Evolutionary conservation across 2,888 invertebrate genomes (phyloP), one percentile per base, ranked within the genome.

Genomic region (Serripes groenlandicus): DNA sequence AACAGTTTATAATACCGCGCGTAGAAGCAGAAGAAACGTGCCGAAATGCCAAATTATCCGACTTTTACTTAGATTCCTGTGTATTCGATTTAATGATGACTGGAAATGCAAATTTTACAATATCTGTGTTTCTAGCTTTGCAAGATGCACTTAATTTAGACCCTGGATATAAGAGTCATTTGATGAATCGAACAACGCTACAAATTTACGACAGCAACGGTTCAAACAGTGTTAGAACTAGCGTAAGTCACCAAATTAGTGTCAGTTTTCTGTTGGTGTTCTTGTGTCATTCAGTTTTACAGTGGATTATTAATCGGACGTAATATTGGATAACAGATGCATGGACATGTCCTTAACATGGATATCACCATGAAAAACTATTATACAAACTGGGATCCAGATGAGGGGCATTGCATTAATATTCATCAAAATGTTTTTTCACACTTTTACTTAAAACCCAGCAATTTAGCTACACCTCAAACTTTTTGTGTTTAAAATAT

Each of bases 61-160:
- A 95, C 89, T 95, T 95, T 88, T 96, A 95, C 92, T 94, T 96
- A 85, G 96, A 96, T 92, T 95, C 96, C 86, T 96, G 96, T 92
- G 95, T 96, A 75, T 96, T 96, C 91, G 96, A 96, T 92, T 92
- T 96, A 81, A 94, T 96, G 94, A 95, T 95, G 3, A 96, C 96
- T 3, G 95, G 95, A 1, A 95, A 95, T 73, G 91, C 92, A 23
- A 94, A 94, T 71, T 95, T 95, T 85, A 92, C 94, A n/a, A 83
- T 92, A 66, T 95, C 95, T 11, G 95, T 95, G 0, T 92, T 94
- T 80, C 92, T 93, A 4, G 95, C 95, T 1, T 93, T 95, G 83
- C 90, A 92, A 78, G 95, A 95, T 82, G 90, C 93, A 56, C 81
- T 93, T 18, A 78, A 84, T 37, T 85, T 92, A 95, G 96, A 70